Conservation (phyloP, 2,888 invertebrate genomes). For the Deilephila porcellus region DNA sequence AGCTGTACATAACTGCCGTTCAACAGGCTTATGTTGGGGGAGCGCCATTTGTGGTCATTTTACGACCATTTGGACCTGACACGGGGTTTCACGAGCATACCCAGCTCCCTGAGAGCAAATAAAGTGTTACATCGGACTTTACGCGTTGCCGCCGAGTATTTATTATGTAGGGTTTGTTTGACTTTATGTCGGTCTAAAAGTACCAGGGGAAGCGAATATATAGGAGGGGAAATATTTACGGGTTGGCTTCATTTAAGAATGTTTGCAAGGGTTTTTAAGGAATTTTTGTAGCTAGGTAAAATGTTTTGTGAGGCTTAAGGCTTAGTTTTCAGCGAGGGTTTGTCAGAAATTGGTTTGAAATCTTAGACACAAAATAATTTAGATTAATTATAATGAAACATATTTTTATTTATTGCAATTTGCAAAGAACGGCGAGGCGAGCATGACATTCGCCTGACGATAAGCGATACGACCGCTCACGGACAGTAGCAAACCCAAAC, state of each 20-base stretch:
- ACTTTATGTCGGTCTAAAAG: not conserved
- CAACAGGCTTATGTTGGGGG: not conserved
- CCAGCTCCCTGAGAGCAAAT: slow-evolving; percentile 34
- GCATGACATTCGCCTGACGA: too few relatives aligned
- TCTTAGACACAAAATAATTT: too few relatives aligned
- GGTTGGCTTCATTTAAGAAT: not conserved
- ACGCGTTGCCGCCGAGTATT: slow-evolving; percentile 7
- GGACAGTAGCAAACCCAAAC: too few relatives aligned
- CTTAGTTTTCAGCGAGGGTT: too few relatives aligned
- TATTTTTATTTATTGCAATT: too few relatives aligned
- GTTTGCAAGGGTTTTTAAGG: too few relatives aligned
- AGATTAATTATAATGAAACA: too few relatives aligned
- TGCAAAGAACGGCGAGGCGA: too few relatives aligned
- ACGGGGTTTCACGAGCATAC: slow-evolving; percentile 30
- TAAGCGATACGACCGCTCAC: too few relatives aligned
- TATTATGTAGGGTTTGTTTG: slow-evolving; percentile 15
- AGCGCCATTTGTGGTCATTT: slow-evolving; percentile 22
- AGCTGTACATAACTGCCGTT: slow-evolving; percentile 3
- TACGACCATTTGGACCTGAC: slow-evolving; percentile 29
- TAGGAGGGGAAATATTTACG: not conserved
- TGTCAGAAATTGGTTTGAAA: too few relatives aligned
- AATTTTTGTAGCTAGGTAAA: too few relatives aligned
- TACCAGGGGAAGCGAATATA: not conserved
- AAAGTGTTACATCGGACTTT: slow-evolving; percentile 30
- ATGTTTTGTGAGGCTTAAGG: too few relatives aligned